Conservation (phyloP, 2,888 invertebrate genomes). For the Philopedon plagiatum region DNA sequence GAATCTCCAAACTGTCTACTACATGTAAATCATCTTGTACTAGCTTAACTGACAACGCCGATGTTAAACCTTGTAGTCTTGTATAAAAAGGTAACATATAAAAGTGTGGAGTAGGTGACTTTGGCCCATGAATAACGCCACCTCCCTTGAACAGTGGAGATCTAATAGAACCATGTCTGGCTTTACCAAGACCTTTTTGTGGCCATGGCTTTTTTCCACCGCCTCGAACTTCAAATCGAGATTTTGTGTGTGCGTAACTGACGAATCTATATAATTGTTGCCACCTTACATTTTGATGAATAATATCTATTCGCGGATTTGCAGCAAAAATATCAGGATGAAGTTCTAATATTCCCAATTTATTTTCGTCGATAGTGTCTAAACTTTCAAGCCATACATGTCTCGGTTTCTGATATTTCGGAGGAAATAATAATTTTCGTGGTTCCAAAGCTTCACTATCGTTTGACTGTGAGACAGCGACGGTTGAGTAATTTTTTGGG, state of each 20-base stretch:
- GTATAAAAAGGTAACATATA: conserved; percentile 90
- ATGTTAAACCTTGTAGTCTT: conserved; percentile 85
- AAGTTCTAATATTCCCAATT: conserved; percentile 87
- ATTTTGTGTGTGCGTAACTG: conserved; percentile 84
- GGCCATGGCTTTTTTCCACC: conserved; percentile 97
- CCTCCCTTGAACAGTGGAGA: conserved; percentile 91
- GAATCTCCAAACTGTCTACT: conserved; percentile 88
- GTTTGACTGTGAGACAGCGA: conserved; percentile 28
- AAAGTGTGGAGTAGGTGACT: conserved; percentile 91
- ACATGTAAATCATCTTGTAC: conserved; percentile 97
- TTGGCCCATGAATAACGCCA: conserved; percentile 90
- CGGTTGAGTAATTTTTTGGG: conserved; percentile 52
- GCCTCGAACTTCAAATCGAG: conserved; percentile 88
- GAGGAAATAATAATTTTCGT: conserved; percentile 64
- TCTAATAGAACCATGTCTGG: conserved; percentile 93
- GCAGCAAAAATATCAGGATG: conserved; percentile 91
- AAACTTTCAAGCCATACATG: conserved; percentile 92
- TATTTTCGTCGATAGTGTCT: conserved; percentile 81
- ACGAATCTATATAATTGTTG: conserved; percentile 86
- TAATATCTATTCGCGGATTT: conserved; percentile 88
- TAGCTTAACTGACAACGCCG: conserved; percentile 90
- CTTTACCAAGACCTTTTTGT: conserved; percentile 88
- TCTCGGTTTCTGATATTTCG: conserved; percentile 75
- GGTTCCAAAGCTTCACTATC: conserved; percentile 40
- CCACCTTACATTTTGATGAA: conserved; percentile 90